Conservation (phyloP, 2,113 vertebrate genomes). For the Campylomormyrus tamandua region DNA sequence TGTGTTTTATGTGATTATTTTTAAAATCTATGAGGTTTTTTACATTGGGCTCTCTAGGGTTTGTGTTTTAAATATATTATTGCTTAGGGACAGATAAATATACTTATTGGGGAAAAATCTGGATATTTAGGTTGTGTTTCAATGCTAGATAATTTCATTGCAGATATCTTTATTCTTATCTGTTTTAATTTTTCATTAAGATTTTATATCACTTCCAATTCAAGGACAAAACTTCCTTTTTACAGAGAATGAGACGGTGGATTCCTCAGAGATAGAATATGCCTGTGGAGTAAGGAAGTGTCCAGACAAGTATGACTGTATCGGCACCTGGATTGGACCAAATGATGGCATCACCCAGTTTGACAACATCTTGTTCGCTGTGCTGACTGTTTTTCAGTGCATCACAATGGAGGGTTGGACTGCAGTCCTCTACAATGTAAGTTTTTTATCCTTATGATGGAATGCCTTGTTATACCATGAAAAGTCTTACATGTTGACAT, state of each 20-base stretch:
- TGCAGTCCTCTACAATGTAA: constrained; percentile 83
- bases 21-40: neutral
- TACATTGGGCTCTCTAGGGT: neutral
- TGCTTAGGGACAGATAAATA: neutral
- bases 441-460: constrained; percentile 14
- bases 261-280: constrained; percentile 71
- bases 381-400: constrained; percentile 97
- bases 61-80: neutral
- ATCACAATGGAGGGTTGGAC: constrained; percentile 99
- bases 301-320: constrained; percentile 71
- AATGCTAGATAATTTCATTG: neutral
- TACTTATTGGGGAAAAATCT: neutral
- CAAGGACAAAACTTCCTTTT: constrained; percentile 45
- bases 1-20: neutral
- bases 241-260: constrained; percentile 85
- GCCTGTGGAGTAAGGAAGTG: constrained; percentile 64
- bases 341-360: constrained; percentile 98
- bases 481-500: neutral
- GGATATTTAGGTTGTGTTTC: neutral
- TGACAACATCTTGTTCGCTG: constrained; percentile 96
- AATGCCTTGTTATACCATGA: neutral
- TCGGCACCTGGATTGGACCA: constrained; percentile 86
- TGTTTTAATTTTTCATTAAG: neutral
- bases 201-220: neutral
- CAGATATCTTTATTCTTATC: neutral